A percentile compares a stretch with the other conserved stretches of the same genome.
Conservation (phyloP, 2,797 vertebrate genomes). For the Enteromius afrohamiltoni region DNA sequence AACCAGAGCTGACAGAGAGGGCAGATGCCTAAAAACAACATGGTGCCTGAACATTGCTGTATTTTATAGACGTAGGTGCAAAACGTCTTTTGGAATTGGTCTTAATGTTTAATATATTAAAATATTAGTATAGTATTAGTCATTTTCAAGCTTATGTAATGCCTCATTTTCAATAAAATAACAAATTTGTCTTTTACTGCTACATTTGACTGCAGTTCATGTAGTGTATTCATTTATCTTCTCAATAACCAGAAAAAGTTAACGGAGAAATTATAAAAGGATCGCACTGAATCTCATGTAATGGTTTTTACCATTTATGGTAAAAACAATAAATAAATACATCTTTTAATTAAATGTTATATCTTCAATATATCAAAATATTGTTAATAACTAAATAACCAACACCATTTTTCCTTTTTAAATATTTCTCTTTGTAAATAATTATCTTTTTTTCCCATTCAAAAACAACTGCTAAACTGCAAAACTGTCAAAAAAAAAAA, state of each 20-base stretch:
- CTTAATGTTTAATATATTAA: background rate
- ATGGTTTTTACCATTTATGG: too few relatives aligned
- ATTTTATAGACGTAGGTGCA: background rate
- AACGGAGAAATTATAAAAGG: background rate
- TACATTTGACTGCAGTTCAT: background rate
- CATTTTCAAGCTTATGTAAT: background rate
- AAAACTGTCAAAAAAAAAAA: too few relatives aligned
- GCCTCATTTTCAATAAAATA: background rate
- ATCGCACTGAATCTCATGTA: background rate
- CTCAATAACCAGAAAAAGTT: background rate
- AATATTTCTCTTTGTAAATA: background rate
- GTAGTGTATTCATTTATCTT: background rate
- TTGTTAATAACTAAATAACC: background rate
- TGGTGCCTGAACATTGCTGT: background rate
- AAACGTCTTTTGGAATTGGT: background rate
- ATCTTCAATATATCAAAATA: background rate
- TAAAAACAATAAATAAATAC: background rate
- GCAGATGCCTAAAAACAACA: background rate
- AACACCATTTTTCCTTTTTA: background rate
- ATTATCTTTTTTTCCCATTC: too few relatives aligned
- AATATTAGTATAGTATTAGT: background rate
- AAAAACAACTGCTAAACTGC: too few relatives aligned
- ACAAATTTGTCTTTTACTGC: background rate
- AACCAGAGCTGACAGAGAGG: slow-evolving; percentile 46
- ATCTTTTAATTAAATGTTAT: background rate